Evolutionary conservation across 2,888 invertebrate species (phyloP).

Genomic region (Pachliopta kotzebuea): DNA sequence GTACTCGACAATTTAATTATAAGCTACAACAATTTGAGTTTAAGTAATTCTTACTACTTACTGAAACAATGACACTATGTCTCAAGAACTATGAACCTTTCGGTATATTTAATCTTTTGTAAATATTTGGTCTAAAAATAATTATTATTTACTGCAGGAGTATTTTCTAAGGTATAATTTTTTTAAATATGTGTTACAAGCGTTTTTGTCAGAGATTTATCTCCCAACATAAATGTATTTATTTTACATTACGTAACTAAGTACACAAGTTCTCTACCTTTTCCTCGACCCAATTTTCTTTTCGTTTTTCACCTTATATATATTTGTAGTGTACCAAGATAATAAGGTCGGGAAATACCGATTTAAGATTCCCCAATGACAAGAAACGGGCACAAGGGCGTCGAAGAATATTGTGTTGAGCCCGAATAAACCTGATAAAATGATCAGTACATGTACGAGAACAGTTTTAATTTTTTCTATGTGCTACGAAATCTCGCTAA

Average conservation of each 20-base stretch:
- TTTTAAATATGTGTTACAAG: too few species aligned
- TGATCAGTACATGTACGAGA: slow-evolving; percentile 4
- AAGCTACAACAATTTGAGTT: not conserved
- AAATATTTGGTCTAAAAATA: too few species aligned
- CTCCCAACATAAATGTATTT: too few species aligned
- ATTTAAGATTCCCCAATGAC: slow-evolving; percentile 1
- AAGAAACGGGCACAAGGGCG: slow-evolving; percentile 10
- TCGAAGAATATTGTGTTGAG: slow-evolving; percentile 8
- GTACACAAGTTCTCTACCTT: too few species aligned
- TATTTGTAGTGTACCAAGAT: not conserved
- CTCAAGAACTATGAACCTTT: not conserved
- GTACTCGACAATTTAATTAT: slow-evolving; percentile 8
- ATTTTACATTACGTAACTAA: too few species aligned
- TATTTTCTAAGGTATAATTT: too few species aligned
- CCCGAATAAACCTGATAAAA: slow-evolving; percentile 8
- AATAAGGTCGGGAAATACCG: slow-evolving; percentile 11
- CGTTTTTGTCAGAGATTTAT: too few species aligned
- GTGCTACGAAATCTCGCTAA: too few species aligned
- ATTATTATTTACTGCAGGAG: too few species aligned
- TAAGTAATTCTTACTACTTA: not conserved
- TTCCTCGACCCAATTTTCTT: not conserved
- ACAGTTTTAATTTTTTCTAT: not conserved
- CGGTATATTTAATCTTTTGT: too few species aligned
- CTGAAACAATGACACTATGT: not conserved
- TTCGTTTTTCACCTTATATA: not conserved